phyloP scores from a whole-genome alignment of 2,113 vertebrate genomes.

The Isichthys henryi region DNA sequence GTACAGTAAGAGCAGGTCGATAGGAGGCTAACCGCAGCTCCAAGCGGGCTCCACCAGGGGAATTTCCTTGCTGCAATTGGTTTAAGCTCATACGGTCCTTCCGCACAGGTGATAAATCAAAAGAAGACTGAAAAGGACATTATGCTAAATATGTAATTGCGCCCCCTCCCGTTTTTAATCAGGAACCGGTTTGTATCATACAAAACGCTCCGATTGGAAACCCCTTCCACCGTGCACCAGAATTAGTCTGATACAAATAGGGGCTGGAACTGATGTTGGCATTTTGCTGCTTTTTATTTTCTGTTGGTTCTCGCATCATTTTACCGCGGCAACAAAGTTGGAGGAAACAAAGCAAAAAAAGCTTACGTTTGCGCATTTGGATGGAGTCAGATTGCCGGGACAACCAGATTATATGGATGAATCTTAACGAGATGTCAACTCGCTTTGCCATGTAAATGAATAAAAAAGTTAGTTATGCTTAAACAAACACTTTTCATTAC shows the following conservation, averaged over 20 bases:
- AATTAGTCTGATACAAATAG: constrained; percentile 7
- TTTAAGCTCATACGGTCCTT: background rate
- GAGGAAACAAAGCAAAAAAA: background rate
- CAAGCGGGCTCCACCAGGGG: background rate
- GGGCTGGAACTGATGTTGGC: background rate
- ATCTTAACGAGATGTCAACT: background rate
- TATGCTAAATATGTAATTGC: constrained; percentile 14
- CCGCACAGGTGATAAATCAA: constrained; percentile 7
- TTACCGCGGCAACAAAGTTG: background rate
- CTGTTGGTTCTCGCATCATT: background rate
- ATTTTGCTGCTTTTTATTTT: background rate
- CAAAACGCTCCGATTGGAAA: background rate
- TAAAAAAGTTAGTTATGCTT: background rate
- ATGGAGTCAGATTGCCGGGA: background rate
- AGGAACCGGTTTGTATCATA: background rate
- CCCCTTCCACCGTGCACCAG: background rate
- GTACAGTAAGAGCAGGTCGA: background rate
- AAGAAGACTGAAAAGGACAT: background rate
- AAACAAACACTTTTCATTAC: background rate
- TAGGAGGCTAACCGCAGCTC: background rate
- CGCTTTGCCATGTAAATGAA: background rate
- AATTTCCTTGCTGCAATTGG: background rate
- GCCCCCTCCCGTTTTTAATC: background rate
- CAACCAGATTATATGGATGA: background rate
- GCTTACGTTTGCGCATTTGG: constrained; percentile 3